Percentiles rank a stretch among this genome's conserved stretches.
Evolutionary conservation across 2,888 invertebrate genomes (phyloP).

Genomic region (Macrosiphum euphorbiae): DNA sequence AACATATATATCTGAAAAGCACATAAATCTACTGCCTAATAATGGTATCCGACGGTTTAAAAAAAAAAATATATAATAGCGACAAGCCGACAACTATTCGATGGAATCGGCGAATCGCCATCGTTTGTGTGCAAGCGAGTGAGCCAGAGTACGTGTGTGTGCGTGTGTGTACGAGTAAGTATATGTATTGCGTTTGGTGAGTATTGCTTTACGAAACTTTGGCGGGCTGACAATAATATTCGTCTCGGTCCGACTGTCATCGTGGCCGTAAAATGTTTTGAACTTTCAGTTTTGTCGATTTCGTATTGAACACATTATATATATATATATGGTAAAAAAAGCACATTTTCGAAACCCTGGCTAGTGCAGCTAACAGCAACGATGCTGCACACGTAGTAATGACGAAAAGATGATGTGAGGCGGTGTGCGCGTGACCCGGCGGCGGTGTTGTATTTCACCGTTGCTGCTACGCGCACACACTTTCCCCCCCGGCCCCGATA

Average conservation of each 20-base stretch:
- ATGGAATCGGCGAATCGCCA: not conserved
- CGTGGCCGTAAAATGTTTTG: not conserved
- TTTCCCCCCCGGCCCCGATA: not conserved
- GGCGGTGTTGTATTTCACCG: conserved; percentile 14
- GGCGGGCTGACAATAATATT: conserved; percentile 13
- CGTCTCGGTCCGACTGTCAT: conserved; percentile 1
- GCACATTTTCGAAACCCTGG: not conserved
- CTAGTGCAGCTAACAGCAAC: not conserved
- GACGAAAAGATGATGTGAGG: not conserved
- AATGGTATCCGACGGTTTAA: not conserved
- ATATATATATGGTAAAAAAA: not conserved
- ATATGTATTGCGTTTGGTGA: not conserved
- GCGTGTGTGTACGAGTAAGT: not conserved
- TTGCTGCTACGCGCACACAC: not conserved
- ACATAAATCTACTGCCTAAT: not conserved
- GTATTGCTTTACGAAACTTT: conserved; percentile 1
- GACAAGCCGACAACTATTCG: not conserved
- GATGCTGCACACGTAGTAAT: not conserved
- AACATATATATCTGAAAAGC: not conserved
- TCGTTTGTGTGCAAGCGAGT: not conserved
- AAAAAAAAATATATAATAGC: not conserved
- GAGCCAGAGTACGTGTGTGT: not conserved
- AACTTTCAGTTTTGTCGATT: conserved; percentile 5
- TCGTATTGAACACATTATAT: not conserved
- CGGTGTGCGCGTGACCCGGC: not conserved